Percentiles rank a stretch among this genome's conserved stretches.
Conservation (phyloP, 2,113 vertebrate genomes). For the Odocoileus hemionus region DNA sequence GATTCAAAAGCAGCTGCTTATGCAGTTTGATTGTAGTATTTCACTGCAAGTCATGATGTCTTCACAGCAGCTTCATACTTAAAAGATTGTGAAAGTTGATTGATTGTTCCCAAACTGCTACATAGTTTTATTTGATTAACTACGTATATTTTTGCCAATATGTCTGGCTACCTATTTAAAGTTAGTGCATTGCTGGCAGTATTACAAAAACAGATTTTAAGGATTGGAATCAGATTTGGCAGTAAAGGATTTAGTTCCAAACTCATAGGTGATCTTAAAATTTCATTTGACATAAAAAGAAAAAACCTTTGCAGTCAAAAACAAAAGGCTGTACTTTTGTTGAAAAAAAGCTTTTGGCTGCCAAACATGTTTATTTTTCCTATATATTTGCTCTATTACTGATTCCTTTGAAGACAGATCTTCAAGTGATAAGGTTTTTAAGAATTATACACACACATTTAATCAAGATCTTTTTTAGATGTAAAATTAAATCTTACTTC, state of each 20-base stretch:
- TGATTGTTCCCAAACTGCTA: slow-evolving; percentile 81
- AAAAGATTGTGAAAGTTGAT: slow-evolving; percentile 79
- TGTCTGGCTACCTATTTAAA: slow-evolving; percentile 82
- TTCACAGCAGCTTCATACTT: slow-evolving; percentile 71
- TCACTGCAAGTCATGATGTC: slow-evolving; percentile 57
- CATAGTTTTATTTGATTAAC: slow-evolving; percentile 84
- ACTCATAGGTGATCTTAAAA: slow-evolving; percentile 83
- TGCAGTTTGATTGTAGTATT: slow-evolving; percentile 50
- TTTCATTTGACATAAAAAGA: slow-evolving; percentile 83
- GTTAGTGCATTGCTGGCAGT: slow-evolving; percentile 76
- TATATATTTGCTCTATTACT: slow-evolving; percentile 47
- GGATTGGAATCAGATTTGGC: slow-evolving; percentile 84
- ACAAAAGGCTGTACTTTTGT: slow-evolving; percentile 72
- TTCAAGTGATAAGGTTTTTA: slow-evolving; percentile 14
- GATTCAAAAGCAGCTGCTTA: slow-evolving; percentile 69
- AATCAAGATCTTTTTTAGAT: slow-evolving; percentile 65
- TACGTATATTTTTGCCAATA: slow-evolving; percentile 80
- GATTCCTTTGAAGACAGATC: slow-evolving; percentile 47
- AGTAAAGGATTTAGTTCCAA: slow-evolving; percentile 80
- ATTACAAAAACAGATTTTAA: slow-evolving; percentile 81
- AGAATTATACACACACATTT: slow-evolving; percentile 20
- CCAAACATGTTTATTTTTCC: slow-evolving; percentile 59
- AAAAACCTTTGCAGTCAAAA: slow-evolving; percentile 73
- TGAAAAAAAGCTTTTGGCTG: slow-evolving; percentile 73
- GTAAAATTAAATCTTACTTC: slow-evolving; percentile 62